phyloP scores from a whole-genome alignment of 2,888 invertebrate species.

The Nymphalis urticae region DNA sequence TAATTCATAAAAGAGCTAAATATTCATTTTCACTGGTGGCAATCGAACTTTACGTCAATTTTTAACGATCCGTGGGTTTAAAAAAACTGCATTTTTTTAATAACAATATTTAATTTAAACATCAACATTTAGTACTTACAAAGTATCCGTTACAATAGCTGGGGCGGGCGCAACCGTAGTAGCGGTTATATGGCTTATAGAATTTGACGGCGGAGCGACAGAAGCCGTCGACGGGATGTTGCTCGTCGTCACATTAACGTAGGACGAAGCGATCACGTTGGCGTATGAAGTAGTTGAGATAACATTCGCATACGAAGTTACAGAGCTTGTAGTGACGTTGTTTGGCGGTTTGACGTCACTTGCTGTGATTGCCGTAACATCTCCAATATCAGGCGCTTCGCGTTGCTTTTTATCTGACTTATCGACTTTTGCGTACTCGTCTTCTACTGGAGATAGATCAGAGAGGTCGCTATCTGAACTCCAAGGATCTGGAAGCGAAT shows the following conservation, averaged over 20 bases:
- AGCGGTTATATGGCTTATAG: slow-evolving; percentile 36
- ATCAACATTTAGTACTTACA: slow-evolving; percentile 42
- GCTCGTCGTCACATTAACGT: slow-evolving; percentile 32
- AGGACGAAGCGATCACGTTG: slow-evolving; percentile 26
- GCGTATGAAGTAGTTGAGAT: slow-evolving; percentile 26
- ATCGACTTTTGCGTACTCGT: slow-evolving; percentile 77
- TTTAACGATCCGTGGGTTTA: neutral
- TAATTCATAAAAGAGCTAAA: too few species aligned
- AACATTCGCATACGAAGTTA: slow-evolving; percentile 14
- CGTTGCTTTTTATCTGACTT: slow-evolving; percentile 63
- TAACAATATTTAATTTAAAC: neutral
- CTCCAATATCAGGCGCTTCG: slow-evolving; percentile 73
- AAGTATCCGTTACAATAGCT: slow-evolving; percentile 42
- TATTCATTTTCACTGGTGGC: neutral
- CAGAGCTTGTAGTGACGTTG: slow-evolving; percentile 35
- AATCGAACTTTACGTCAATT: neutral
- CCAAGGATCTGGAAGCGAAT: slow-evolving; percentile 82
- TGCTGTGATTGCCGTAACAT: slow-evolving; percentile 62
- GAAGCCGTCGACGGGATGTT: slow-evolving; percentile 36
- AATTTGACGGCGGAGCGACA: slow-evolving; percentile 26
- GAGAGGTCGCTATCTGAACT: slow-evolving; percentile 93
- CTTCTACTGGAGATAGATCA: slow-evolving; percentile 90
- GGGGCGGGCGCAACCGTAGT: slow-evolving; percentile 41
- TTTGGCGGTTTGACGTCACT: slow-evolving; percentile 43
- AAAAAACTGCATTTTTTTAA: neutral